phyloP scores from a whole-genome alignment of 2,888 invertebrate genomes.

The Acanthosepion lycidas region DNA sequence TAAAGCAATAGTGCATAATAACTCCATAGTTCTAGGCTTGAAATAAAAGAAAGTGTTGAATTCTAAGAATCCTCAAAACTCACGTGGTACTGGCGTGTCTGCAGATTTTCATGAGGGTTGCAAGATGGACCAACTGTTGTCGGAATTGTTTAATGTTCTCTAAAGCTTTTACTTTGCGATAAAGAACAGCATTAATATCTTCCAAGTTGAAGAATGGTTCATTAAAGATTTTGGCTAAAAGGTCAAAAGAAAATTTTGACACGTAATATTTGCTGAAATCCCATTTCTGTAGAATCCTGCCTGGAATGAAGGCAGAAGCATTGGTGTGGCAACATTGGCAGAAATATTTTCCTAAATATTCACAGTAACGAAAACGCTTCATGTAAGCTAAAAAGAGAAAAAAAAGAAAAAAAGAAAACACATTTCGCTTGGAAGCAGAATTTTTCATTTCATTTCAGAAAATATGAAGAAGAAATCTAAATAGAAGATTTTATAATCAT shows the following conservation, averaged over 20 bases:
- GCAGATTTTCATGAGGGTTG: constrained; percentile 84
- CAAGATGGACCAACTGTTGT: constrained; percentile 82
- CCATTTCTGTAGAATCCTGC: constrained; percentile 76
- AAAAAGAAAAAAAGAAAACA: background rate
- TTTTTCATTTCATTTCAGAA: too few species aligned
- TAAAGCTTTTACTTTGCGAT: constrained; percentile 80
- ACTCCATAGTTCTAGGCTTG: too few species aligned
- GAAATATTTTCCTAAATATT: constrained; percentile 88
- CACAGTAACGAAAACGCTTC: constrained; percentile 85
- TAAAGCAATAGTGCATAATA: too few species aligned
- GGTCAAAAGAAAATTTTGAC: constrained; percentile 85
- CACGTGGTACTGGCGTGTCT: constrained; percentile 79
- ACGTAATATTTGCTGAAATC: constrained; percentile 83
- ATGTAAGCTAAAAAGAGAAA: constrained; percentile 77
- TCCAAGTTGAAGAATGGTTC: constrained; percentile 86
- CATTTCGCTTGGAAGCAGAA: background rate
- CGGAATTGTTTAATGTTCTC: constrained; percentile 80
- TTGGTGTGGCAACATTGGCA: constrained; percentile 90
- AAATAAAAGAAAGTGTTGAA: background rate
- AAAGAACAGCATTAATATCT: constrained; percentile 82
- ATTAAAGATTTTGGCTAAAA: constrained; percentile 84
- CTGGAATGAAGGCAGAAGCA: constrained; percentile 82
- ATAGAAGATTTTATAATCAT: too few species aligned
- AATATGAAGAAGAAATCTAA: too few species aligned
- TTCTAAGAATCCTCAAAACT: constrained; percentile 49